Evolutionary conservation across 2,888 invertebrate species (phyloP), one percentile per base, ranked within the genome.

Genomic region (Sesia bembeciformis): DNA sequence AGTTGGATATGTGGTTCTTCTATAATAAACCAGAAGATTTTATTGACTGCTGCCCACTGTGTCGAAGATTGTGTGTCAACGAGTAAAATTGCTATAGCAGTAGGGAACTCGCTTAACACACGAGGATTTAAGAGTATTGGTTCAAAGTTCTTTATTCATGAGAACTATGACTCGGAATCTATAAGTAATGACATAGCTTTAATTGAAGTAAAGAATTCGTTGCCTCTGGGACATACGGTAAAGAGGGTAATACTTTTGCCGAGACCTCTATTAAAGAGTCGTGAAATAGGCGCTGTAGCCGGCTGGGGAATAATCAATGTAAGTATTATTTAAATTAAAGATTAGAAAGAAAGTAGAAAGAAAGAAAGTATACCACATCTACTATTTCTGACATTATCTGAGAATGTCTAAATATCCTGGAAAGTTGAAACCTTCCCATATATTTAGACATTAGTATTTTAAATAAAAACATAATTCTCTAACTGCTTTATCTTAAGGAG

Each of bases 41-140:
- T 72, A 0, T 23, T 78, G 1, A 70, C 77, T 0, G 77, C 75
- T 0, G 76, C 66, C 0, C 78, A 78, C 52, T 77, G 74, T 41
- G 0, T 50, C 5, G 50, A 50, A 38, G 50, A 50, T 39, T 50
- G 50, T 38, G 38, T 7, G 5, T 23, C 7, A 50, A 8, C 39
- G 38, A 39, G 7, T 23, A 38, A 4, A 4, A 6, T 23, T 7
- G 38, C 8, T 4, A 38, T 50, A 38, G 42, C 53, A 3, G 51
- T 58, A 4, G 56, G 49, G 54, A 53, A 3, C 0, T 54, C 51
- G 3, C 52, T 50, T 64, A 67, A 70, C 52, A 59, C 40, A 62
- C 63, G 51, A 57, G 60, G 3, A 0, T 4, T 50, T 0, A 62
- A 38, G 50, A 50, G 39, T 7, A 50, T 7, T 5, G 23, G 23